Conservation (phyloP, 1,140 invertebrate genomes). For the Maconellicoccus hirsutus region DNA sequence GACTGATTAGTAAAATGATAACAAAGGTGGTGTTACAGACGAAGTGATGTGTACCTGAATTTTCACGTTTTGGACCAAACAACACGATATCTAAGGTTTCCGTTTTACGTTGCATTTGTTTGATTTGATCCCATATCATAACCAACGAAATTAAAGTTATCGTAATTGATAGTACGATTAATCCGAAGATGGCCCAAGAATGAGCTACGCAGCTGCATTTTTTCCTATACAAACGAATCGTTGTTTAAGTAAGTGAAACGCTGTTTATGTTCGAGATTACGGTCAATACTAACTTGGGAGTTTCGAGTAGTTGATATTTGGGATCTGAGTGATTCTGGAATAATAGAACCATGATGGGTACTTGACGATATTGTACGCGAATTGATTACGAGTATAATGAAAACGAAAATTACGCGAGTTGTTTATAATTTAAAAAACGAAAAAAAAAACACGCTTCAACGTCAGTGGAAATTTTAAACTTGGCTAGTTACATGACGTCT, state of each 20-base stretch:
- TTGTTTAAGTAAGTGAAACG: neutral
- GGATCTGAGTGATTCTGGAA: neutral
- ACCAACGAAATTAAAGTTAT: neutral
- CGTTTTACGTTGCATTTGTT: constrained; percentile 18
- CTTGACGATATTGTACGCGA: no score
- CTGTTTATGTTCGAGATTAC: neutral
- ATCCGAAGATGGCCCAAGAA: constrained; percentile 6
- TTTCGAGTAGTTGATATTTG: constrained; percentile 6
- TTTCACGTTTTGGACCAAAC: constrained; percentile 9
- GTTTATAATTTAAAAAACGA: no score
- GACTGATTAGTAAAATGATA: no score
- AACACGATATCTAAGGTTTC: constrained; percentile 10
- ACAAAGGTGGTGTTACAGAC: neutral
- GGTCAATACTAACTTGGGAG: neutral
- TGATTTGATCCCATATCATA: constrained; percentile 16
- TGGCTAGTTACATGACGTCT: no score
- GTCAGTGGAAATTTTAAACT: no score
- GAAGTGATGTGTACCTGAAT: neutral
- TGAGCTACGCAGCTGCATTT: constrained; percentile 9
- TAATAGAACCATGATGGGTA: neutral
- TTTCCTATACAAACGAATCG: neutral
- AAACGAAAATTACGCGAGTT: no score
- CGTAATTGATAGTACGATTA: neutral
- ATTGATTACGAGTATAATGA: no score
- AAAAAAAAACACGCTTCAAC: no score